A percentile compares a stretch with the other conserved stretches of the same genome.
These are phyloP conservation scores for Agrotis ipsilon DNA, from an alignment of 2,888 invertebrate species.

Conservation along the genomic window DNA sequence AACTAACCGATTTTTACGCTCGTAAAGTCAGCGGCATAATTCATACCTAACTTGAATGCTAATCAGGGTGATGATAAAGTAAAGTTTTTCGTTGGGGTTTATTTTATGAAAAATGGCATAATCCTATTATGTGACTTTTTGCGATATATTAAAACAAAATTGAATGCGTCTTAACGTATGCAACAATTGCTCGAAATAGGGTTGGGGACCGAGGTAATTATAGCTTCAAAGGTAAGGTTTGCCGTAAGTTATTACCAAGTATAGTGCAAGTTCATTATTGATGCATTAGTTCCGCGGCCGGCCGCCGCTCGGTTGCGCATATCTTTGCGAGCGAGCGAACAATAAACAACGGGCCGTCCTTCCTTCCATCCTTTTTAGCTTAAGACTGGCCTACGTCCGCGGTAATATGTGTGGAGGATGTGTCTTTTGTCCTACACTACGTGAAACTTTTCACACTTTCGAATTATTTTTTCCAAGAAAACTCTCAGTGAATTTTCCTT, in stretches of 20 bases:
- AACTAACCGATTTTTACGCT: conserved; percentile 69
- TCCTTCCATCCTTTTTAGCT: conserved; percentile 56
- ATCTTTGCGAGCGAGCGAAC: conserved; percentile 68
- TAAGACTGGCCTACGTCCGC: conserved; percentile 18
- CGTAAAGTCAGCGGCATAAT: conserved; percentile 48
- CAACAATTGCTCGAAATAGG: conserved; percentile 6
- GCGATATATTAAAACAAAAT: background rate
- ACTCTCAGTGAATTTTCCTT: background rate
- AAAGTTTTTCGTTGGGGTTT: conserved; percentile 20
- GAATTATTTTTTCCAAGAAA: background rate
- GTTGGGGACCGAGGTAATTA: conserved; percentile 39
- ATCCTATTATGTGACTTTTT: conserved; percentile 19
- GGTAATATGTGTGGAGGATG: conserved; percentile 14
- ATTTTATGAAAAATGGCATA: conserved; percentile 12
- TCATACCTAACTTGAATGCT: conserved; percentile 48
- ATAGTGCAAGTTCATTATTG: conserved; percentile 72
- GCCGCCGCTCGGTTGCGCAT: conserved; percentile 65
- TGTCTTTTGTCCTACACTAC: conserved; percentile 12
- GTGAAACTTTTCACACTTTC: conserved; percentile 17
- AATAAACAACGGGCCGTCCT: conserved; percentile 53
- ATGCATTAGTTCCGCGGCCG: conserved; percentile 75
- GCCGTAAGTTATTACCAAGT: conserved; percentile 45
- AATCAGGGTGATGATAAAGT: conserved; percentile 32
- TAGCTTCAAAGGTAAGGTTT: conserved; percentile 44
- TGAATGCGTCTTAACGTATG: conserved; percentile 7